Evolutionary conservation across 2,797 vertebrate species (phyloP).

Genomic region (Enteromius anoplus): DNA sequence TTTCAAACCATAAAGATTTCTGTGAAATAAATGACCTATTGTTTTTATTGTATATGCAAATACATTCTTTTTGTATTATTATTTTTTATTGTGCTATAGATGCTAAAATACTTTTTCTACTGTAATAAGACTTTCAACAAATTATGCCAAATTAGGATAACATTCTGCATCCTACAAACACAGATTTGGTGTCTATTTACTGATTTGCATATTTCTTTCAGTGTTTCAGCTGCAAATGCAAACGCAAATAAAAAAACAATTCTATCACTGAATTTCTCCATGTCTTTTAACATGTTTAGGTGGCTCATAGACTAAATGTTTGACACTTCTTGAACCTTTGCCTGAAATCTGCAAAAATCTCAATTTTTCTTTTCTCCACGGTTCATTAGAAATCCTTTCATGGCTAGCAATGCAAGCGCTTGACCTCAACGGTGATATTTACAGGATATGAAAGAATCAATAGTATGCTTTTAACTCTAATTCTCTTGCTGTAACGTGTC

Average conservation of each 20-base stretch:
- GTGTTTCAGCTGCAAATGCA: background rate
- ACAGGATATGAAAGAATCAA: constrained; percentile 29
- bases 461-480: constrained; percentile 25
- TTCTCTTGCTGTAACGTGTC: background rate
- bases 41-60: background rate
- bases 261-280: background rate
- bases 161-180: background rate
- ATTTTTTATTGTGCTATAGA: background rate
- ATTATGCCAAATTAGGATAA: background rate
- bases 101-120: background rate
- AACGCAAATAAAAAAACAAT: background rate
- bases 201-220: background rate
- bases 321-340: background rate
- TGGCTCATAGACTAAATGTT: background rate
- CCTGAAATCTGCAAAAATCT: background rate
- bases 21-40: background rate
- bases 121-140: background rate
- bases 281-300: background rate
- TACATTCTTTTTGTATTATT: background rate
- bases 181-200: no score
- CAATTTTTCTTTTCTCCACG: background rate
- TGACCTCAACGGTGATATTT: constrained; percentile 19
- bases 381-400: constrained; percentile 6
- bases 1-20: background rate
- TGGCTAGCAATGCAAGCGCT: background rate